phyloP scores from a whole-genome alignment of 92 coral and sea anemone species.

The Zoanthus sansibaricus region DNA sequence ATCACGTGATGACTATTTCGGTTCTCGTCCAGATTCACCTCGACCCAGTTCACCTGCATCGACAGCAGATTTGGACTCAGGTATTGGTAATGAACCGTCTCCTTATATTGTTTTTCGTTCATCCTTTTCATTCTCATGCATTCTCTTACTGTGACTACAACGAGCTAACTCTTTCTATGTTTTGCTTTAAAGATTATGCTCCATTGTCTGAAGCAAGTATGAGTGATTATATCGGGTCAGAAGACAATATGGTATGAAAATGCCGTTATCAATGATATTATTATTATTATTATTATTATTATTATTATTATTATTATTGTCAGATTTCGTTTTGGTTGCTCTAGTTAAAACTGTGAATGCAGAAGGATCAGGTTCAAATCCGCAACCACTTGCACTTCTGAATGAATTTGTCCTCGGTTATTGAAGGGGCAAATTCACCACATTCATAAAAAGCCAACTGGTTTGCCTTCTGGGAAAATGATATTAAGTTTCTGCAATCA shows the following conservation, averaged over 20 bases:
- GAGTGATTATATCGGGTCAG: conserved; percentile 88
- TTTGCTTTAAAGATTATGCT: conserved; percentile 76
- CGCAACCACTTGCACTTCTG: too few relatives aligned
- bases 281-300: neutral
- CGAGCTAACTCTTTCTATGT: neutral
- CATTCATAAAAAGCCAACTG: too few relatives aligned
- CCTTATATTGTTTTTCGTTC: neutral
- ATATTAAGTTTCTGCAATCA: too few relatives aligned
- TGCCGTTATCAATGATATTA: neutral
- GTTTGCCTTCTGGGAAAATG: too few relatives aligned
- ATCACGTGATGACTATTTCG: conserved; percentile 68
- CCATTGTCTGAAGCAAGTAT: conserved; percentile 86
- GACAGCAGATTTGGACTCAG: conserved; percentile 87
- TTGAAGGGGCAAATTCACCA: too few relatives aligned
- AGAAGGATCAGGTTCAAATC: too few relatives aligned
- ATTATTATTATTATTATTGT: neutral
- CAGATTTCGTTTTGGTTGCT: too few relatives aligned
- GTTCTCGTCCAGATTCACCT: conserved; percentile 80
- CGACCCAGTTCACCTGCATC: conserved; percentile 92
- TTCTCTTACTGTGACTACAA: neutral
- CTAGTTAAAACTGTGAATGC: too few relatives aligned
- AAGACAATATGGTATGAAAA: conserved; percentile 87
- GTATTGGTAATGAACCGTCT: conserved; percentile 60
- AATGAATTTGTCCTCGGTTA: too few relatives aligned
- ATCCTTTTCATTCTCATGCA: conserved; percentile 10